Percentiles rank a stretch among this genome's conserved stretches.
Conservation (phyloP, 2,888 invertebrate species). For the Hypolimnas misippus region DNA sequence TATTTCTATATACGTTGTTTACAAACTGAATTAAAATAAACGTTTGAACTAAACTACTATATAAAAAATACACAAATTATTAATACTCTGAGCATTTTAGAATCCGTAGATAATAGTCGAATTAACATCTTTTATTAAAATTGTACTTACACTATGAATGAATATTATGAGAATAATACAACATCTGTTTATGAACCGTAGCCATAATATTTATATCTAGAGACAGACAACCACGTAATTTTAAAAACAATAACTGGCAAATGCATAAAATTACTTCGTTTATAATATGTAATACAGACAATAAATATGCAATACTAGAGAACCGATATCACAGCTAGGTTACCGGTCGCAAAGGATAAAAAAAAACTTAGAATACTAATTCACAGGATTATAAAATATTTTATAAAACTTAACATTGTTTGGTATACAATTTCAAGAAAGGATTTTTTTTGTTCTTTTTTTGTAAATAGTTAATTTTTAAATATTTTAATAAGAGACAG, state of each 20-base stretch:
- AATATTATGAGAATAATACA: too few relatives aligned
- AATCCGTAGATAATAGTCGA: not conserved
- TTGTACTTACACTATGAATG: not conserved
- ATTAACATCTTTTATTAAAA: not conserved
- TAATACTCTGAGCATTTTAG: conserved; percentile 39
- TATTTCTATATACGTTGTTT: not conserved
- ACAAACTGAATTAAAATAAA: not conserved
- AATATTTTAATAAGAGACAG: too few relatives aligned
- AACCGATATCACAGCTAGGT: conserved; percentile 29
- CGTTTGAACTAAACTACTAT: not conserved
- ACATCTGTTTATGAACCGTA: conserved; percentile 9
- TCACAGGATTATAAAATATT: not conserved
- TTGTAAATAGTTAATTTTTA: too few relatives aligned
- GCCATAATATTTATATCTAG: conserved; percentile 12
- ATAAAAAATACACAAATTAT: too few relatives aligned
- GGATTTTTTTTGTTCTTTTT: too few relatives aligned
- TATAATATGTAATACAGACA: conserved; percentile 37
- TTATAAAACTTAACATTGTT: too few relatives aligned
- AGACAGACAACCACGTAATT: conserved; percentile 35
- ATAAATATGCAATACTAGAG: conserved; percentile 37
- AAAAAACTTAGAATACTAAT: not conserved
- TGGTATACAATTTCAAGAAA: not conserved
- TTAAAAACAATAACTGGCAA: conserved; percentile 39
- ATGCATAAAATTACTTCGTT: conserved; percentile 52
- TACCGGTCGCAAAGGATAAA: not conserved